These are phyloP conservation scores for Panthera uncia DNA, from an alignment of 2,113 vertebrate genomes.

Conservation along the genomic window DNA sequence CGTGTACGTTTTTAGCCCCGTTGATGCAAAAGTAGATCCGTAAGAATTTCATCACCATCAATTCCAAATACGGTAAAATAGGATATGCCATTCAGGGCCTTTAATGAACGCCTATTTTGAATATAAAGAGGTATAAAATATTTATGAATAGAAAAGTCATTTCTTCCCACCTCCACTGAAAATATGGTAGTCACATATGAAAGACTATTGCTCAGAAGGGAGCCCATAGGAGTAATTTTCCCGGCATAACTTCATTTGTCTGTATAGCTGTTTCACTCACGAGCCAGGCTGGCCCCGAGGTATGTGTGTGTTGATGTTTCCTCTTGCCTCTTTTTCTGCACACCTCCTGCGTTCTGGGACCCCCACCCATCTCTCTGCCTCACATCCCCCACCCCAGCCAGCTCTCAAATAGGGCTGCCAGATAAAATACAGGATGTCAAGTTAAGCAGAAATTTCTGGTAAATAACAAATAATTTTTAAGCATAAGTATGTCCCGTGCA, in stretches of 20 bases:
- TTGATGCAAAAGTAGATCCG: not conserved
- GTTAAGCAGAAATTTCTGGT: too few relatives aligned
- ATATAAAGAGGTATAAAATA: not conserved
- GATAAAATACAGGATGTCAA: not conserved
- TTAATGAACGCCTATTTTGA: not conserved
- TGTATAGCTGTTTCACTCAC: rapidly evolving
- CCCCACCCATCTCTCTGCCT: not conserved
- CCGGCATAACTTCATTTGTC: not conserved
- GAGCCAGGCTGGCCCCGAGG: not conserved
- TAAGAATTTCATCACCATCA: not conserved
- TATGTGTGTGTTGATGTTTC: not conserved
- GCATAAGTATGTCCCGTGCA: not conserved
- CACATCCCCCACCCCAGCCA: too few relatives aligned
- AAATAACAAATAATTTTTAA: not conserved
- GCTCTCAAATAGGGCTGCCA: not conserved
- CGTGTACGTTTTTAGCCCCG: not conserved
- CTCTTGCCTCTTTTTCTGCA: too few relatives aligned
- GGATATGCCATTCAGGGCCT: not conserved
- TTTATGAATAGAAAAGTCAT: not conserved
- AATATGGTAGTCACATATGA: not conserved
- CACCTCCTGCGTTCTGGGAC: not conserved
- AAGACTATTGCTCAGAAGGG: not conserved
- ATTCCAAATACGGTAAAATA: not conserved
- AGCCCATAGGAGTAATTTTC: too few relatives aligned
- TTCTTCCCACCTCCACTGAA: not conserved